These are phyloP conservation scores for Reinhardtius hippoglossoides DNA, from an alignment of 2,113 vertebrate species.

Conservation along the genomic window DNA sequence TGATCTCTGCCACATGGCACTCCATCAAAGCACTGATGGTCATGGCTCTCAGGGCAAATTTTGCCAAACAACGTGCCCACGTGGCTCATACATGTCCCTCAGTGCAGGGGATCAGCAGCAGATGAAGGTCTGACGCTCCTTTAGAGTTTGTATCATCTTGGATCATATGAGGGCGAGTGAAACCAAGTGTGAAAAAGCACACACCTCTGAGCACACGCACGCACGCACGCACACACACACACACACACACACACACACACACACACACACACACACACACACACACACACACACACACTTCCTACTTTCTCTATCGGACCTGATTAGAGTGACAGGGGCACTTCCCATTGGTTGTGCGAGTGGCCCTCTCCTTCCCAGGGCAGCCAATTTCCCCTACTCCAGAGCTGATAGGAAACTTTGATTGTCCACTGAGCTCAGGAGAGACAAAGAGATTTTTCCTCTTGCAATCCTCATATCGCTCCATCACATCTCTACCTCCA, in stretches of 20 bases:
- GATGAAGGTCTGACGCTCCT: slow-evolving; percentile 70
- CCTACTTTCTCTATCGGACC: slow-evolving; percentile 77
- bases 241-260: not conserved
- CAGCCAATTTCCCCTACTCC: slow-evolving; percentile 83
- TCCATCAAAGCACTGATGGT: slow-evolving; percentile 81
- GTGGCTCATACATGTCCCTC: slow-evolving; percentile 65
- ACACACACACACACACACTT: slow-evolving; percentile 56
- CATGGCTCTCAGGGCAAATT: slow-evolving; percentile 75
- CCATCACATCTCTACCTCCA: slow-evolving; percentile 68
- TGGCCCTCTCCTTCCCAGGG: slow-evolving; percentile 84
- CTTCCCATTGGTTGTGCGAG: slow-evolving; percentile 85
- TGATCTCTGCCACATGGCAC: slow-evolving; percentile 84
- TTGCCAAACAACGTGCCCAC: slow-evolving; percentile 64
- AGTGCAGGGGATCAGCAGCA: slow-evolving; percentile 66
- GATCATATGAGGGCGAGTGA: slow-evolving; percentile 58
- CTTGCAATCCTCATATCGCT: slow-evolving; percentile 75
- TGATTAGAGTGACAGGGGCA: slow-evolving; percentile 84
- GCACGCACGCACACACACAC: not conserved
- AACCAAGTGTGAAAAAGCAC: slow-evolving; percentile 60
- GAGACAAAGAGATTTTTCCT: slow-evolving; percentile 81
- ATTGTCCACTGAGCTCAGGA: slow-evolving; percentile 80
- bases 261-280: slow-evolving; percentile 6
- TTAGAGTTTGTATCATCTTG: slow-evolving; percentile 69
- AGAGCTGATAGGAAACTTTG: slow-evolving; percentile 85
- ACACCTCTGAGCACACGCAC: slow-evolving; percentile 29